phyloP scores from a whole-genome alignment of 2,113 vertebrate species.

The Erinaceus europaeus region DNA sequence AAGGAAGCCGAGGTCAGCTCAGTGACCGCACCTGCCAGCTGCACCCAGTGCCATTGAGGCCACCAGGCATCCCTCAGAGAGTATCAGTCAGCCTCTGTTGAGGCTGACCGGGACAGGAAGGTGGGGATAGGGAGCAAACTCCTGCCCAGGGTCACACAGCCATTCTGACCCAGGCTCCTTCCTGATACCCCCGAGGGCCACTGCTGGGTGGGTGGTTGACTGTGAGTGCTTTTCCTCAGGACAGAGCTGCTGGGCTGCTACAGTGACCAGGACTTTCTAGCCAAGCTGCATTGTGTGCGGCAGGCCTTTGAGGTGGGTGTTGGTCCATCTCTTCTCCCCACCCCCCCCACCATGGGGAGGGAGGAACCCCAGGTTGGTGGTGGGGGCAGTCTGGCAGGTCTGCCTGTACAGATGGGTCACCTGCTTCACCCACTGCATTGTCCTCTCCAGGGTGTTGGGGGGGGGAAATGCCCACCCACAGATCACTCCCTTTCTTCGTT shows the following conservation, averaged over 20 bases:
- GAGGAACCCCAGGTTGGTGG: not conserved
- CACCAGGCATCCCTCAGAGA: not conserved
- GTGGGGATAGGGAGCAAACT: not conserved
- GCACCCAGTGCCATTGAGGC: not conserved
- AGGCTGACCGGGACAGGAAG: too few species aligned
- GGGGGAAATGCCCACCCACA: not conserved
- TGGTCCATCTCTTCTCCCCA: too few species aligned
- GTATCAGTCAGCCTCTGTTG: not conserved
- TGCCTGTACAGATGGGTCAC: too few species aligned
- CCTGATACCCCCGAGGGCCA: not conserved
- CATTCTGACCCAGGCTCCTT: not conserved
- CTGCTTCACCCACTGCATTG: fast-evolving
- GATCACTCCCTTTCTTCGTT: not conserved
- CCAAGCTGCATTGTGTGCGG: slow-evolving; percentile 95
- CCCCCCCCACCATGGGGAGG: fast-evolving
- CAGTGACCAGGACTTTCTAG: slow-evolving; percentile 95
- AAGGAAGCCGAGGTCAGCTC: not conserved
- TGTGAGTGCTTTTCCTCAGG: slow-evolving; percentile 66
- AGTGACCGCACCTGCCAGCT: not conserved
- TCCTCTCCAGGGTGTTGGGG: not conserved
- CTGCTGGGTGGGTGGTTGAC: not conserved
- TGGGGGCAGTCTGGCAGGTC: not conserved
- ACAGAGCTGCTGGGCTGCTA: slow-evolving; percentile 95
- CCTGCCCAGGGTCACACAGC: not conserved
- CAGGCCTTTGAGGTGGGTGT: slow-evolving; percentile 93